Evolutionary conservation across 2,888 invertebrate species (phyloP), one percentile per base, ranked within the genome.

Genomic region (Nemotelus nigrinus): DNA sequence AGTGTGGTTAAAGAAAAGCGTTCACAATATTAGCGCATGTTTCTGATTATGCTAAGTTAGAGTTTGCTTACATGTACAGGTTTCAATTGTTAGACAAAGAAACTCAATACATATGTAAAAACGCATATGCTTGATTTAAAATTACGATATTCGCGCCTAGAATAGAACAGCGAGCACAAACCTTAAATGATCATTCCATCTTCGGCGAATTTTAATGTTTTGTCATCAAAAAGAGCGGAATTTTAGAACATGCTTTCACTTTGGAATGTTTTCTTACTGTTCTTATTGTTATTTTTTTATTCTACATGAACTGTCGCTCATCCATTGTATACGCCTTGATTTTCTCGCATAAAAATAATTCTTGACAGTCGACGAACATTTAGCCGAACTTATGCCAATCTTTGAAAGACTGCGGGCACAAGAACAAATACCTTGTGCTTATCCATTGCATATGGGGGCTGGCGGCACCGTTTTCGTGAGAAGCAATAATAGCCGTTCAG

Each of bases 381-480:
- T 96, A 93, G 94, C 93, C 90, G 95, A 96, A 91, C 91, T 96
- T 93, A 95, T 93, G 94, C 96, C 96, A 87, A 96, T 96, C 90
- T 96, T 96, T 92, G 96, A 96, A 90, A 94, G 94, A 89, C 92
- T 96, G 88, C 92, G 96, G 87, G 94, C 94, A 88, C 93, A 94
- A 88, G 95, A 96, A 89, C 94, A 95, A 89, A 92, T 95, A 85
- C 95, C 95, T 87, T 95, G 94, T 89, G 94, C 95, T 86, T 96
- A 94, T 89, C 95, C 95, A 85, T 93, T 95, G 88, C 94, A 94
- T 90, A 94, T 95, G 91, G 92, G 90, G 82, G 92, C 87, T 88
- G 91, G 86, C 88, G 91, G 88, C 88, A 91, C 89, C 88, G 90
- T 89, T 88, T 91, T 88, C 89, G 91, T 88, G 87, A 90, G 87